Evolutionary conservation across 2,113 vertebrate species (phyloP), one percentile per base, ranked within the genome.

Genomic region (Tympanuchus pallidicinctus): DNA sequence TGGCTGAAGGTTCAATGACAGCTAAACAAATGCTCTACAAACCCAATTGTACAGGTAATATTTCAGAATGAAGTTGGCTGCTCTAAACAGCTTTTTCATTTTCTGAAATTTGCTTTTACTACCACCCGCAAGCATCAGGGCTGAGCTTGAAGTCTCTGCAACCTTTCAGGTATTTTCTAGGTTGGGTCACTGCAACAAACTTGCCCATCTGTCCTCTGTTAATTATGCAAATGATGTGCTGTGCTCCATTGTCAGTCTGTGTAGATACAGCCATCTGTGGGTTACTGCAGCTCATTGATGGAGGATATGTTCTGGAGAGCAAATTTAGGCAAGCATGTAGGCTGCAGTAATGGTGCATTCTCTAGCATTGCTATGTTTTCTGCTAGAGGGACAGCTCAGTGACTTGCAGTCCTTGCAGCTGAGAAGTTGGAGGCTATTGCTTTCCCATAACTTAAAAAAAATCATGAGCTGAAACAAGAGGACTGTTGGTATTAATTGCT

Each of bases 121-220:
- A 89, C 75, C 79, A 86, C 85, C 87, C 93, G 75, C 75, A 86
- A 83, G 72, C 60, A 28, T 77, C 52, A 65, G 47, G 27, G 27
- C 52, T 77, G 72, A 52, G 80, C 48, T 89, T 93, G 50, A 82
- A 0, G 0, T 66, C 66, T 86, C 38, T 45, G 92, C 52, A 72
- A 1, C 22, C 24, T n/a, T 82, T 61, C 80, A 83, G 47, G 88
- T 91, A 79, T 76, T 83, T 71, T 69, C n/a, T 69, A 22, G 72
- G 27, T 43, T 91, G 38, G 47, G 47, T 95, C 61, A 63, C 52
- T 88, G 85, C 78, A 81, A 61, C 36, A 88, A 40, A 71, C 69
- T 82, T 94, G 22, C 74, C 88, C 93, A 83, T 94, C 90, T 96
- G 93, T 90, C 88, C 70, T 83, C 88, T 71, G 88, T 91, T 85